Conservation (phyloP, 2,797 vertebrate genomes). For the Anas flavirostris region DNA sequence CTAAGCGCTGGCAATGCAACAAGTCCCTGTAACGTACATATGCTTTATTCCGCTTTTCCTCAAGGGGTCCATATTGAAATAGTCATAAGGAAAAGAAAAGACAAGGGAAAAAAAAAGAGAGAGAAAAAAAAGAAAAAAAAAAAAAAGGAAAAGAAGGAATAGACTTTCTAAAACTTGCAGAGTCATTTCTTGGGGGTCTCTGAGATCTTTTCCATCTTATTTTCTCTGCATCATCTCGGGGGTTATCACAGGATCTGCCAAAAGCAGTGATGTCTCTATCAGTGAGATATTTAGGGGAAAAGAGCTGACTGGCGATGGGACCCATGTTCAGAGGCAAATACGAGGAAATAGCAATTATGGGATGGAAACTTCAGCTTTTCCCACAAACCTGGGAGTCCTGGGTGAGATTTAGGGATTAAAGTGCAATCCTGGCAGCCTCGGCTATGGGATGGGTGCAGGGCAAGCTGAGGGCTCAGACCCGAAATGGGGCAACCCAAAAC, state of each 20-base stretch:
- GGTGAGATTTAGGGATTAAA: not conserved
- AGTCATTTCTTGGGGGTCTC: not conserved
- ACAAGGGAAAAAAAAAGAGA: too few species aligned
- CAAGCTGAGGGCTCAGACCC: not conserved
- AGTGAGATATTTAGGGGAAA: not conserved
- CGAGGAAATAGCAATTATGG: not conserved
- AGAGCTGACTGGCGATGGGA: rapidly evolving
- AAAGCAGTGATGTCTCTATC: too few species aligned
- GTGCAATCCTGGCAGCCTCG: not conserved
- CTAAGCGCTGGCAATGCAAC: constrained; percentile 22
- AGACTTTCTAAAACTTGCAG: not conserved
- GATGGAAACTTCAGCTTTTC: not conserved
- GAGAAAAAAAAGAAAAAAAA: too few species aligned
- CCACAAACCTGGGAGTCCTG: not conserved
- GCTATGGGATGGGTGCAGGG: rapidly evolving
- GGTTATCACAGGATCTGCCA: not conserved
- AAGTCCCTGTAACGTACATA: not conserved
- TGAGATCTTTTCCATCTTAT: not conserved
- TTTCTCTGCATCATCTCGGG: not conserved
- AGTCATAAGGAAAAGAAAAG: not conserved
- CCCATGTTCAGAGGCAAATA: not conserved
- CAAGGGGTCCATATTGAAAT: not conserved
- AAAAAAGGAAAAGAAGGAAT: too few species aligned
- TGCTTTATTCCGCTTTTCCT: not conserved
- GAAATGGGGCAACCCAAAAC: not conserved